Evolutionary conservation across 2,888 invertebrate genomes (phyloP), one percentile per base, ranked within the genome.

Genomic region (Dicranocentrus wangi): DNA sequence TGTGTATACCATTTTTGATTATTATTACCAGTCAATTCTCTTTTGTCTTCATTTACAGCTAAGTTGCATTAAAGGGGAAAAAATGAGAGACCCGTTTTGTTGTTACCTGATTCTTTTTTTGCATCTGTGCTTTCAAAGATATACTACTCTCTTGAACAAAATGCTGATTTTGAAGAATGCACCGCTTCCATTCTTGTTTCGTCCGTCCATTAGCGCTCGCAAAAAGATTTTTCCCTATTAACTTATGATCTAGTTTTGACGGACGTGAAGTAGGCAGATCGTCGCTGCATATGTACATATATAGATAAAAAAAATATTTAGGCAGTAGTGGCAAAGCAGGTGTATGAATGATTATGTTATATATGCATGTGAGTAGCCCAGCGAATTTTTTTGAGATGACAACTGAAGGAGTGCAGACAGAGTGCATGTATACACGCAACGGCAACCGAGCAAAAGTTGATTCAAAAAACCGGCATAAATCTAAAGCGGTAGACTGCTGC

Each of bases 231-330:
- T 77, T 76, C 68, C 72, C 72, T 43, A 51, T 72, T 73, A 73
- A 65, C 80, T 66, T 73, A 39, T 80, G 80, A 80, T 80, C 72
- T 80, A 80, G 80, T 73, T 80, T 73, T 80, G 80, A 80, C 66
- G 80, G 72, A 80, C 72, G 72, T 71, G 79, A 63, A 79, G 63
- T 47, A 61, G 51, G 32, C 2, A 66, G 13, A 10, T 47, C 23
- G 3, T 23, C 8, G 23, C n/a, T n/a, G n/a, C 47, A 47, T n/a
- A 47, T 47, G n/a, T 47, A 13, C 47, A 47, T 58, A n/a, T n/a
- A n/a, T n/a, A n/a, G n/a, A n/a, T n/a, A n/a, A n/a, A n/a, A n/a
- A n/a, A n/a, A n/a, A n/a, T n/a, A 23, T 72, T 73, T 53, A 2
- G 39, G 32, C 60, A 68, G 13, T 17, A 27, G 32, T n/a, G 32